Base-by-base conservation (phyloP, 2,113 vertebrate species). In the Rhea pennata region DNA sequence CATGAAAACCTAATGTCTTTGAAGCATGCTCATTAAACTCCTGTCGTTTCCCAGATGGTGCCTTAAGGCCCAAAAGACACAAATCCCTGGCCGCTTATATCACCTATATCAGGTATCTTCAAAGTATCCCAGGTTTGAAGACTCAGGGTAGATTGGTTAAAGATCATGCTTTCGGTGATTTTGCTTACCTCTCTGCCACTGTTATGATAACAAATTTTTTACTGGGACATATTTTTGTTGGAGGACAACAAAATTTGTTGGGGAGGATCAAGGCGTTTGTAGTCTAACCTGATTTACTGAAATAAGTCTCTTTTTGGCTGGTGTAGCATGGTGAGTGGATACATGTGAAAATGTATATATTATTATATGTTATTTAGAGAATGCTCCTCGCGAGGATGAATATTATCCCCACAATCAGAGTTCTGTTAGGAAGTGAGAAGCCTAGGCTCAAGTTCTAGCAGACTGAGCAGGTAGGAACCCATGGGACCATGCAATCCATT, bases 1-100 rank as follows among this genome's bases (percentile, higher is more conserved):
- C 84, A 94, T 94, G 92, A 95, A 95, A 79, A 31, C 62, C 62
- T 12, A 65, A 71, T 75, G 10, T 94, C 84, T 87, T 67, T 65
- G 39, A 27, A 65, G 42, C 27, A 82, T 44, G 53, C 14, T 87
- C 78, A 85, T 96, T 89, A 89, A 97, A 89, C 89, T 14, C 33
- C 62, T 87, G 89, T 79, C 58, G 89, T 84, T 91, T 82, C 20
- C 56, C 87, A 95, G 84, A 79, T 85, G 81, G 65, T 79, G 75
- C 53, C 87, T 82, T 72, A 62, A 77, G 70, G 77, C 54, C 31
- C 53, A 73, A 76, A 89, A 93, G 72, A 65, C 46, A 81, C 10
- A 80, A 62, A 39, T 31, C 5, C 44, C 23, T 61, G 53, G 27
- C 3, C 44, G 29, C 79, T 87, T 89, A 53, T 65, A 85, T 77